phyloP scores from a whole-genome alignment of 1,140 invertebrate genomes.

The Trinorchestia longiramus region DNA sequence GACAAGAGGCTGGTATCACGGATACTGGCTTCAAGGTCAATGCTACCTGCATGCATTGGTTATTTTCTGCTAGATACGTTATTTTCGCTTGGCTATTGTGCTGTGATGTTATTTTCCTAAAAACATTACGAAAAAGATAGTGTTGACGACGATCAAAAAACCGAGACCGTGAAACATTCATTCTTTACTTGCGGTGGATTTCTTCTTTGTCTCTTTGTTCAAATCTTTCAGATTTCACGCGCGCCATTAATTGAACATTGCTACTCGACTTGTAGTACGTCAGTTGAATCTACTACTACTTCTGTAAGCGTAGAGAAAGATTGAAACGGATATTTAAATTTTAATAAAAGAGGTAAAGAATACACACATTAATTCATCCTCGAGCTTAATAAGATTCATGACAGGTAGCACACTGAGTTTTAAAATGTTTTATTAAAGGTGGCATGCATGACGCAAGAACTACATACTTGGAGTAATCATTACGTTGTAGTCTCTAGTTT shows the following conservation, averaged over 20 bases:
- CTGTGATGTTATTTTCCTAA: no score
- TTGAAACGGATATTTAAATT: background rate
- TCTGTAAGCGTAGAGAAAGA: background rate
- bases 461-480: no score
- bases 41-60: no score
- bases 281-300: background rate
- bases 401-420: background rate
- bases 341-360: background rate
- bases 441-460: no score
- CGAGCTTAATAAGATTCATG: background rate
- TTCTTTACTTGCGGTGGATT: background rate
- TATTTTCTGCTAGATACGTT: no score
- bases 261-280: background rate
- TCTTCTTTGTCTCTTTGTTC: background rate
- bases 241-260: background rate
- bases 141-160: background rate
- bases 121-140: no score
- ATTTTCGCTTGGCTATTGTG: no score
- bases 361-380: background rate
- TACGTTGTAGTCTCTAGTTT: no score
- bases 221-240: background rate
- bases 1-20: no score
- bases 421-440: background rate
- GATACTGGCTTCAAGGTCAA: no score
- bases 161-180: background rate